Evolutionary conservation across 2,888 invertebrate species (phyloP).

Genomic region (Ophion ventricosus): DNA sequence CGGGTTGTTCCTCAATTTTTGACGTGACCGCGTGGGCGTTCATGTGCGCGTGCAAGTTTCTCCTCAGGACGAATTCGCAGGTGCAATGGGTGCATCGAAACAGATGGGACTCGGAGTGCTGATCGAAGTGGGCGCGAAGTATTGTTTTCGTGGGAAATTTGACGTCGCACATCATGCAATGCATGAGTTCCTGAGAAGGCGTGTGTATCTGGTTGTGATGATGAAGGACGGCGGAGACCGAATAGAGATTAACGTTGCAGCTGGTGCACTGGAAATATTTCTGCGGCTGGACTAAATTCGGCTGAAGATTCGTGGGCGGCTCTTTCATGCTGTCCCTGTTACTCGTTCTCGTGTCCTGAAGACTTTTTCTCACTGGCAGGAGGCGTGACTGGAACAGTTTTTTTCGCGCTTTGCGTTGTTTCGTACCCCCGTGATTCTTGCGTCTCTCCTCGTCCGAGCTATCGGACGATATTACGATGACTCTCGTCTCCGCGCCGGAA

Average conservation of each 20-base stretch:
- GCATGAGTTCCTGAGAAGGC: conserved; percentile 8
- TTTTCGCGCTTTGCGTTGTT: neutral
- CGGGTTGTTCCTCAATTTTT: neutral
- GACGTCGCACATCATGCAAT: conserved; percentile 55
- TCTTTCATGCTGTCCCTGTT: neutral
- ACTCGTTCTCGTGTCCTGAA: neutral
- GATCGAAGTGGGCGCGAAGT: conserved; percentile 53
- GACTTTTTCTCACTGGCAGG: neutral
- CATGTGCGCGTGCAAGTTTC: conserved; percentile 45
- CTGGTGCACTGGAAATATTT: conserved; percentile 59
- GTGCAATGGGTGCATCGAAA: conserved; percentile 49
- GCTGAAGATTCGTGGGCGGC: neutral
- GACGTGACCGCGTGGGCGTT: conserved; percentile 16
- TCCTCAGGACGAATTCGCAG: conserved; percentile 51
- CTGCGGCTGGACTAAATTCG: conserved; percentile 19
- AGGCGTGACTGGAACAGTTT: conserved; percentile 6
- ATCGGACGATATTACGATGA: conserved; percentile 60
- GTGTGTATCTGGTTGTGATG: conserved; percentile 59
- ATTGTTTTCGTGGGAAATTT: conserved; percentile 28
- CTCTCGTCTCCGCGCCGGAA: neutral
- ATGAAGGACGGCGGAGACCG: conserved; percentile 53
- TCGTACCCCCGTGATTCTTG: neutral
- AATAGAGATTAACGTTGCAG: conserved; percentile 52
- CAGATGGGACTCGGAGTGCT: conserved; percentile 57
- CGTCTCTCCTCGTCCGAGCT: conserved; percentile 51